Percentiles rank a stretch among this genome's conserved stretches.
phyloP scores from a whole-genome alignment of 1,140 invertebrate species.

The Pogonognathellus flavescens region DNA sequence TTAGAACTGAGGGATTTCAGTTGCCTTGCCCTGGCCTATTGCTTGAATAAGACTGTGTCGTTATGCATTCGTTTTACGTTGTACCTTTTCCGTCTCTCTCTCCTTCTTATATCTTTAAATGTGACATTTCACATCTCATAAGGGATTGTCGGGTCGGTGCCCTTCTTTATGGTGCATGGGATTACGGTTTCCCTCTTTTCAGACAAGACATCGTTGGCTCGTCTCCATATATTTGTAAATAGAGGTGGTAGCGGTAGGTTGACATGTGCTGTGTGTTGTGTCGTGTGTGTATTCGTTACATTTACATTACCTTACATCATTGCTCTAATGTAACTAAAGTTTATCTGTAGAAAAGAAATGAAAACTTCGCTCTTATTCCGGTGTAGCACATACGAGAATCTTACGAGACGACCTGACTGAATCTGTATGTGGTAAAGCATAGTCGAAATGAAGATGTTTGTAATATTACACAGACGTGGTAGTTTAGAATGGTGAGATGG shows the following conservation, averaged over 20 bases:
- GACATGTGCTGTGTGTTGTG: slow-evolving; percentile 10
- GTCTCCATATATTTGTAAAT: slow-evolving; percentile 48
- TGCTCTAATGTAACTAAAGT: slow-evolving; percentile 24
- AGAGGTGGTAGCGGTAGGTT: slow-evolving; percentile 24
- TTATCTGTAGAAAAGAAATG: slow-evolving; percentile 33
- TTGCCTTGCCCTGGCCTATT: not conserved
- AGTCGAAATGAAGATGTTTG: too few relatives aligned
- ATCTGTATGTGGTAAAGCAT: too few relatives aligned
- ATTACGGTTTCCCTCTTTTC: slow-evolving; percentile 46
- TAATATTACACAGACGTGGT: too few relatives aligned
- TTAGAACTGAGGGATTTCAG: slow-evolving; percentile 22
- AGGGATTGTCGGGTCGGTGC: slow-evolving; percentile 44
- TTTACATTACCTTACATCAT: not conserved
- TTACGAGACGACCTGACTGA: not conserved
- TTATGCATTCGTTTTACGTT: not conserved
- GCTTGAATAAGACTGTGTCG: not conserved
- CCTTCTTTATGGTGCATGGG: slow-evolving; percentile 47
- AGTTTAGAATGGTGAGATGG: not conserved
- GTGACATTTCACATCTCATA: slow-evolving; percentile 46
- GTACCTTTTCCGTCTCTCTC: too few relatives aligned
- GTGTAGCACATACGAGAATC: not conserved
- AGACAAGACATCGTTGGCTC: slow-evolving; percentile 33
- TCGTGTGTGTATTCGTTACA: not conserved
- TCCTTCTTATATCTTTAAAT: not conserved
- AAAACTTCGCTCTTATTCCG: not conserved